These are phyloP conservation scores for Paramisgurnus dabryanus DNA, from an alignment of 2,113 vertebrate genomes.

Conservation along the genomic window DNA sequence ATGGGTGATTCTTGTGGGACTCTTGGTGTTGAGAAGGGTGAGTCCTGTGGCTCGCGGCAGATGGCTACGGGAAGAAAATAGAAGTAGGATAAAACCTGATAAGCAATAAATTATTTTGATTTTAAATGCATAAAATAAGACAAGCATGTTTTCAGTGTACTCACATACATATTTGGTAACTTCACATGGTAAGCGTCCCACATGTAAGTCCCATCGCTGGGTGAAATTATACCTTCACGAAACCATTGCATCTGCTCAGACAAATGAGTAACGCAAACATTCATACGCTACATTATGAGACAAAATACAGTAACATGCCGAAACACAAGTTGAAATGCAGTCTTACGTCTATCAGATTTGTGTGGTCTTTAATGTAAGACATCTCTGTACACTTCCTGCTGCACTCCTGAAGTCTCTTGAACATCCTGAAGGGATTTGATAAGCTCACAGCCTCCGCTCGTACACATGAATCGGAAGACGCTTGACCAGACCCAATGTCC, in stretches of 20 bases:
- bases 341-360: conserved; percentile 67
- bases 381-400: not conserved
- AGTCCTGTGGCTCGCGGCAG: not conserved
- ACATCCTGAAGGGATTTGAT: not conserved
- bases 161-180: conserved; percentile 59
- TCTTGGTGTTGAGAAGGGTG: too few relatives aligned
- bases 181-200: conserved; percentile 60
- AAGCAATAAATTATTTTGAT: too few relatives aligned
- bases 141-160: not conserved
- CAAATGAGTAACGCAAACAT: not conserved
- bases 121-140: not conserved
- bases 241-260: not conserved
- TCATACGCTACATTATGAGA: not conserved
- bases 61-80: not conserved
- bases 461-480: not conserved
- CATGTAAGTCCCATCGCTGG: not conserved
- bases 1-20: too few relatives aligned
- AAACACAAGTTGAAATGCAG: not conserved
- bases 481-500: not conserved
- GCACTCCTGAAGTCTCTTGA: conserved; percentile 40
- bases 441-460: not conserved
- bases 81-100: too few relatives aligned
- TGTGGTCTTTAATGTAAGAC: not conserved
- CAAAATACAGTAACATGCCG: not conserved
- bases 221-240: rapidly evolving